A percentile compares a stretch with the other conserved stretches of the same genome.
Evolutionary conservation across 2,797 vertebrate genomes (phyloP).

Genomic region (Gorsachius magnificus): DNA sequence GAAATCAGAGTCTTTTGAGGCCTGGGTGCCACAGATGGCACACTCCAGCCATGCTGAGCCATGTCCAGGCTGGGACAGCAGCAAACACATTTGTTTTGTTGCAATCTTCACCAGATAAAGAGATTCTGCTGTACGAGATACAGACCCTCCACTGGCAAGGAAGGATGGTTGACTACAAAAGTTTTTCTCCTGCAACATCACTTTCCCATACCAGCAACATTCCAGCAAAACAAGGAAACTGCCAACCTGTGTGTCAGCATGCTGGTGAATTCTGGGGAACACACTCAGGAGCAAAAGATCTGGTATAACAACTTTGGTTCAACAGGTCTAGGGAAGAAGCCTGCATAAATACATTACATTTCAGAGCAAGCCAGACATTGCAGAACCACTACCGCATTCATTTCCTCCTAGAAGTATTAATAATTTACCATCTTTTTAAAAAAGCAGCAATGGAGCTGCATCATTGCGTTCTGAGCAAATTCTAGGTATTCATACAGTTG

Average conservation of each 20-base stretch:
- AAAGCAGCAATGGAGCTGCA: constrained; percentile 8
- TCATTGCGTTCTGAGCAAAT: neutral
- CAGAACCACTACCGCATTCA: neutral
- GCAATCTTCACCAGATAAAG: neutral
- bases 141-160: neutral
- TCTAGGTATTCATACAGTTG: neutral
- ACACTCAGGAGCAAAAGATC: neutral
- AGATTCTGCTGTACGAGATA: neutral
- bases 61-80: neutral
- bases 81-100: neutral
- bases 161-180: neutral
- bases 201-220: neutral
- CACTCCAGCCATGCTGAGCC: neutral
- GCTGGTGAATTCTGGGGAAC: neutral
- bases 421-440: constrained; percentile 43
- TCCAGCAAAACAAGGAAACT: neutral
- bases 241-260: accelerated
- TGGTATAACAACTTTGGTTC: neutral
- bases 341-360: neutral
- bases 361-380: neutral
- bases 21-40: neutral
- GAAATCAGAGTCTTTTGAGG: neutral
- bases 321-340: neutral
- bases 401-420: constrained; percentile 58
- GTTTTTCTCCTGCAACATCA: neutral